Base-by-base conservation (phyloP, 2,888 invertebrate species). In the Gryllus longicercus region DNA sequence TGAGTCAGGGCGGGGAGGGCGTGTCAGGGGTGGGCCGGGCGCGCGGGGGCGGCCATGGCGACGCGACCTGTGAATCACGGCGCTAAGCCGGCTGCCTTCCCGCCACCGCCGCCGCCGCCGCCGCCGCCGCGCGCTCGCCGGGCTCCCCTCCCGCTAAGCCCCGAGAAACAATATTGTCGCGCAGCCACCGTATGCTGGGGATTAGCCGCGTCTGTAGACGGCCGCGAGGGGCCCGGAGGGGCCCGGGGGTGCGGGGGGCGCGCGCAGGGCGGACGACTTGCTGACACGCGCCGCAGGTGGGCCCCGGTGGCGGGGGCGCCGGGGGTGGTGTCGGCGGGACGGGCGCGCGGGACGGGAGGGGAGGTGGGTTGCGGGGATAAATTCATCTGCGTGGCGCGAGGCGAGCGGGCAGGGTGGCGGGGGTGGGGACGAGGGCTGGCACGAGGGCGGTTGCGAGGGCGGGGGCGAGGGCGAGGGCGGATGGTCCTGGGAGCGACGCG, bases 111-210 rank as follows among this genome's bases (percentile, higher is more conserved):
- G 5, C 38, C 23, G 38, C 51, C 23, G 51, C 51, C 51, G 51
- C 12, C 51, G 63, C 63, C 79, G 76, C 80, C 79, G 50, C 76
- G 80, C 81, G 82, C 81, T 79, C 51, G 76, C 78, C 80, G 82
- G 82, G 81, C 51, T 78, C 78, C 80, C 63, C 75, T 78, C 80
- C 79, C 80, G 38, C n/a, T 74, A 81, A 81, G 82, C 80, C 82
- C 80, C 63, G 82, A 81, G 83, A 81, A 83, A 83, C 83, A 83
- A 83, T 83, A 83, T 83, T 83, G 83, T 82, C 82, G 79, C 82
- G 82, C 77, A 77, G 63, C 78, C 79, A 81, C 81, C 83, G 83
- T 83, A 82, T 82, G 83, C 82, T 78, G 79, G 77, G 83, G 83
- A 83, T 83, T 83, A 83, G 81, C 76, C 75, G 80, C 80, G 81